These are phyloP conservation scores for Dynastes maya DNA, from an alignment of 2,888 invertebrate species.

Conservation along the genomic window DNA sequence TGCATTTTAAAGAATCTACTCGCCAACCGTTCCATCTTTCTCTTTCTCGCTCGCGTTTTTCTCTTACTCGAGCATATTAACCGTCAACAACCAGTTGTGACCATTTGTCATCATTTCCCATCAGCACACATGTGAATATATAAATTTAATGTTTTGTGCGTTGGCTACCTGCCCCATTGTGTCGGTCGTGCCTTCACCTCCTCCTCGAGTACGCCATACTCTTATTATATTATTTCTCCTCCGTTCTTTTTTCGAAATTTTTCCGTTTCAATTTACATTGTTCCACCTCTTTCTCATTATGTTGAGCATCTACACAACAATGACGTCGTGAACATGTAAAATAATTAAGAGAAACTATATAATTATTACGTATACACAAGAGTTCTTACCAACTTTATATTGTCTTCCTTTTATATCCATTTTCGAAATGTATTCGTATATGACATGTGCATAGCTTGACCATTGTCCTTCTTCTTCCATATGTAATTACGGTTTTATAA, in stretches of 20 bases:
- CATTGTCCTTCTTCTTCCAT: constrained; percentile 3
- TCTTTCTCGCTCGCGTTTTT: not conserved
- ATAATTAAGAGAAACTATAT: constrained; percentile 44
- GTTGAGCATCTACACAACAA: constrained; percentile 15
- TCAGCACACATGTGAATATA: constrained; percentile 43
- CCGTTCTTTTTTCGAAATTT: not conserved
- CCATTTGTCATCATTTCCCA: constrained; percentile 45
- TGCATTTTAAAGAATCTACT: constrained; percentile 20
- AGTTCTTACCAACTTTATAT: not conserved
- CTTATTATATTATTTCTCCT: constrained; percentile 16
- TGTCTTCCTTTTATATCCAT: not conserved
- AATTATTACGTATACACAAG: constrained; percentile 17
- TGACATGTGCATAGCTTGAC: constrained; percentile 31
- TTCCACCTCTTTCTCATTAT: constrained; percentile 21
- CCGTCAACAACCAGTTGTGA: constrained; percentile 35
- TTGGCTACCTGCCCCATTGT: constrained; percentile 41
- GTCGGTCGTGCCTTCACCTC: constrained; percentile 11
- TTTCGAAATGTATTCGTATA: not conserved
- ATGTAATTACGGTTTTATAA: constrained; percentile 20
- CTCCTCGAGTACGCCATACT: constrained; percentile 3
- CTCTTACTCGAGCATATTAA: constrained; percentile 24
- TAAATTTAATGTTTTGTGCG: constrained; percentile 40
- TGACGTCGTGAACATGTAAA: constrained; percentile 9
- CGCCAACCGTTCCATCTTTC: constrained; percentile 3
- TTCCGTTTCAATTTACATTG: constrained; percentile 14